Evolutionary conservation across 2,888 invertebrate genomes (phyloP), one percentile per base, ranked within the genome.

Genomic region (Temnothorax rugatulus): DNA sequence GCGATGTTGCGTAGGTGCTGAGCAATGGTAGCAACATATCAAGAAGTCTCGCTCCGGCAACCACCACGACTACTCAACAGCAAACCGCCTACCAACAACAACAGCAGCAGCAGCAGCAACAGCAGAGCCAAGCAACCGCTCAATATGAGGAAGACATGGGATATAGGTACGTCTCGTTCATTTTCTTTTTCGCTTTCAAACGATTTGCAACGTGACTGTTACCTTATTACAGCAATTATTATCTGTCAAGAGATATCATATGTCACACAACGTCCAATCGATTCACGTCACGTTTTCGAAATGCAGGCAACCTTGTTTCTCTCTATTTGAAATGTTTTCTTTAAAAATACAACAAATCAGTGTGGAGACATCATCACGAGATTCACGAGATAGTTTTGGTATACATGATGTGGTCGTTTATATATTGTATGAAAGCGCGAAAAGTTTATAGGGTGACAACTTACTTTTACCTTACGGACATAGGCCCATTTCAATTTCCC

Each of bases 61-160:
- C 92, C 81, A 92, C 92, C 82, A 89, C 94, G 84, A 91, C 93
- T 85, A 93, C 93, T 47, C 94, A 89, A 86, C 94, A 94, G 88
- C 95, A 95, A 84, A 94, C 94, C 83, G 93, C 92, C 69, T 93
- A 92, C 52, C 93, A 91, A 59, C 93, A 91, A 74, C 93, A 93
- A 64, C 95, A 84, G 93, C 96, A 87, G 95, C 95, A 91, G 50
- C 91, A 64, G 94, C 95, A 84, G 95, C 95, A 90, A 59, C 66
- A 66, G 0, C 90, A 91, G 71, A 92, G 92, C 76, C 93, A 93
- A 52, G 85, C 90, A 61, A 93, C 92, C 95, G 95, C 93, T 59
- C 96, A 96, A 89, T 98, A 97, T 95, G 98, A 98, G 92, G 98
- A 98, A 95, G 98, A 98, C 92, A 98, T 98, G 98, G 98, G 98